Base-by-base conservation (phyloP, 2,888 invertebrate species). In the Conistra vaccinii region DNA sequence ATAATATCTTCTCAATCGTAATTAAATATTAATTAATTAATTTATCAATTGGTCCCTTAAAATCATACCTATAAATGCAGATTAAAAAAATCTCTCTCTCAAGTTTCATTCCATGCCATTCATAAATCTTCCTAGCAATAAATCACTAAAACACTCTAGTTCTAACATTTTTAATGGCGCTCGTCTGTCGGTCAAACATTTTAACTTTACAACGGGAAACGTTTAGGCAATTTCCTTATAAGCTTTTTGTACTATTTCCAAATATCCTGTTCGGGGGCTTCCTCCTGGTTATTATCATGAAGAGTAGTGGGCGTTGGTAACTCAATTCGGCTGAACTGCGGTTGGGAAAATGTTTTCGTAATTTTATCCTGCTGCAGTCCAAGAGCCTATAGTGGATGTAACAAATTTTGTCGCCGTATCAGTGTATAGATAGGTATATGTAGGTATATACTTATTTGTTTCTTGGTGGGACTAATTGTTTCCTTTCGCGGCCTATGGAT, bases 221-320 rank as follows among this genome's bases (percentile, higher is more conserved):
- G 84, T 89, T 92, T 90, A 87, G 85, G 87, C 90, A 88, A 90
- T 91, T 92, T 90, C 91, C 89, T 92, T 84, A 85, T 91, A 88
- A 90, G 84, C 86, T 89, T 84, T 87, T 85, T 86, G 83, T 86
- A 84, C 89, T 91, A 91, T 92, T 93, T 92, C 88, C 78, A 90
- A 90, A 93, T 90, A 92, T 92, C 91, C 91, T 92, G 92, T 78
- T 77, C 73, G 76, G 73, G 70, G 70, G 79, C 82, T 88, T 86
- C 85, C 83, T 88, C 81, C 85, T 69, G 60, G 72, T 75, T 73
- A 70, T 53, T 76, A 80, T 83, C 57, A 53, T 72, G 62, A 69
- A 78, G 63, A 83, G 67, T 73, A 77, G 78, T 78, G 69, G 79
- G 76, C 72, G 61, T 39, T 55, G 32, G 39, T 73, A 74, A 63